phyloP scores from a whole-genome alignment of 2,797 vertebrate species.

The Tachyglossus aculeatus region DNA sequence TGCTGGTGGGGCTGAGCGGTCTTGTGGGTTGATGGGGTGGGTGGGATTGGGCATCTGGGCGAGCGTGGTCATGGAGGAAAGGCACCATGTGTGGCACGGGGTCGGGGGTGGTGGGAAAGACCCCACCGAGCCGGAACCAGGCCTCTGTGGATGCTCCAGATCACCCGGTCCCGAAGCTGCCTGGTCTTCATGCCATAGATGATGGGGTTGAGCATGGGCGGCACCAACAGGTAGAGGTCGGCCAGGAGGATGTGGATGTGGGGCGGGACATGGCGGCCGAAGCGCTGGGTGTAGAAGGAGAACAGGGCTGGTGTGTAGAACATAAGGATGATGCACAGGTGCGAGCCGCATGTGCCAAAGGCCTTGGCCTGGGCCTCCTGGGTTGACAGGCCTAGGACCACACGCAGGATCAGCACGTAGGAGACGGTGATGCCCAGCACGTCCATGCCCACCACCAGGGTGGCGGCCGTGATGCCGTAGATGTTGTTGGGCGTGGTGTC shows the following conservation, averaged over 20 bases:
- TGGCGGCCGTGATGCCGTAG: constrained; percentile 53
- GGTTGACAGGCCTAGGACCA: constrained; percentile 56
- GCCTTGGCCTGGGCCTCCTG: constrained; percentile 52
- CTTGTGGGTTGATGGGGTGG: no score
- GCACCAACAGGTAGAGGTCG: constrained; percentile 59
- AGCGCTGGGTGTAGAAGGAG: constrained; percentile 57
- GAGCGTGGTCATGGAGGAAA: no score
- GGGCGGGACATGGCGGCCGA: constrained; percentile 44
- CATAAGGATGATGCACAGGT: constrained; percentile 58
- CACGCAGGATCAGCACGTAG: constrained; percentile 50
- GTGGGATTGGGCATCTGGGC: no score
- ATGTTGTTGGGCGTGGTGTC: constrained; percentile 24
- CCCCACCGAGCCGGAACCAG: no score
- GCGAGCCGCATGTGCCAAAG: constrained; percentile 63
- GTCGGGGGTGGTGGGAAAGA: no score
- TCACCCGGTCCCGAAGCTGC: constrained; percentile 48
- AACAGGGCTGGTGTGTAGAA: constrained; percentile 60
- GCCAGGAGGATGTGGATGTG: constrained; percentile 55
- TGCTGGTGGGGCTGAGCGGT: no score
- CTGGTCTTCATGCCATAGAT: constrained; percentile 66
- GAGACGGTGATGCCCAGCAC: constrained; percentile 53
- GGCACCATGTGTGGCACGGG: no score
- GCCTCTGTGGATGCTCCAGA: constrained; percentile 12
- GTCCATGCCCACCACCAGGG: constrained; percentile 40
- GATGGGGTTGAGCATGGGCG: constrained; percentile 65